Conservation (phyloP, 2,113 vertebrate species). For the Atherinomorus stipes region DNA sequence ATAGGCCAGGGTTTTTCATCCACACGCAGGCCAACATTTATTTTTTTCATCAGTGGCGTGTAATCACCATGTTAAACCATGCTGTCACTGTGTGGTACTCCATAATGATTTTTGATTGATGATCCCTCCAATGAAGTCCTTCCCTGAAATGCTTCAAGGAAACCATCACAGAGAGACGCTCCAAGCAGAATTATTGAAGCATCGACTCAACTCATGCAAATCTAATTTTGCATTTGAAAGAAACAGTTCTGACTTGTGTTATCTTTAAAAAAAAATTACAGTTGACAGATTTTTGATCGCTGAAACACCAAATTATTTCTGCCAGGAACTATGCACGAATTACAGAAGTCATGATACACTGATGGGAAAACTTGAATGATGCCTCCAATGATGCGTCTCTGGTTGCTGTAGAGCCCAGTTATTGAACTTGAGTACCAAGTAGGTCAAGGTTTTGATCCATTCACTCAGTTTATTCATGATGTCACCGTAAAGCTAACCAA, state of each 20-base stretch:
- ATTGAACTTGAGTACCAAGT: too few relatives aligned
- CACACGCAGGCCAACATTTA: conserved; percentile 62
- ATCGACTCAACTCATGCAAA: conserved; percentile 5
- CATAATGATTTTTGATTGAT: conserved; percentile 64
- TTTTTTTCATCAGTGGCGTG: conserved; percentile 65
- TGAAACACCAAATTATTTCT: not conserved
- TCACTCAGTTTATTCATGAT: too few relatives aligned
- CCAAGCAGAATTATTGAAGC: conserved; percentile 5
- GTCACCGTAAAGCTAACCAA: too few relatives aligned
- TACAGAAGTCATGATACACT: too few relatives aligned
- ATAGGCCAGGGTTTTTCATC: conserved; percentile 57
- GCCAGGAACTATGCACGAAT: too few relatives aligned
- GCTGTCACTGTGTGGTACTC: conserved; percentile 56
- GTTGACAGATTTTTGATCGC: not conserved
- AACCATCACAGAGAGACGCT: conserved; percentile 16
- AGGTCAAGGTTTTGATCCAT: too few relatives aligned
- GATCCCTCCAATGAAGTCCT: conserved; percentile 45
- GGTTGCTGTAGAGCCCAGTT: too few relatives aligned
- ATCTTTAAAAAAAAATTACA: not conserved
- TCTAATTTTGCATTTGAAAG: not conserved
- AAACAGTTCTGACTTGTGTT: not conserved
- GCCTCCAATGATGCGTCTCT: too few relatives aligned
- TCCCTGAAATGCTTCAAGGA: conserved; percentile 9
- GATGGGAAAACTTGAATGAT: too few relatives aligned
- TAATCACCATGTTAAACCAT: conserved; percentile 53